Evolutionary conservation across 2,888 invertebrate genomes (phyloP).

Genomic region (Hoplodrina ambigua): DNA sequence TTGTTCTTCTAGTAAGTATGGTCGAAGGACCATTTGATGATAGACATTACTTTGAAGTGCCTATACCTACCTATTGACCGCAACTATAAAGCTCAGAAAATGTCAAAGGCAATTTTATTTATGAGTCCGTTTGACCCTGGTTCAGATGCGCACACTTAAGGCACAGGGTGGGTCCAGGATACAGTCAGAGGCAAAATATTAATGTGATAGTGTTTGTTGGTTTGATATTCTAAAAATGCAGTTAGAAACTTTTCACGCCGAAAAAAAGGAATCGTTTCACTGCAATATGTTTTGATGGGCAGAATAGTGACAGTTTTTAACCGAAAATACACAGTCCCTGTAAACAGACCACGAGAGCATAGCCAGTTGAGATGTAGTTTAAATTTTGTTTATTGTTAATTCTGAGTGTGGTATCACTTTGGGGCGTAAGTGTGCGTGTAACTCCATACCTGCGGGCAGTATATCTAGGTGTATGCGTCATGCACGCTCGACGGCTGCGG

Average conservation of each 20-base stretch:
- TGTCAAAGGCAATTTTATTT: not conserved
- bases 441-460: constrained; percentile 93
- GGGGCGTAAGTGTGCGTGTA: not conserved
- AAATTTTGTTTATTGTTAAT: too few species aligned
- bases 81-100: not conserved
- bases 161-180: not conserved
- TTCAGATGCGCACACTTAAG: not conserved
- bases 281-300: too few species aligned
- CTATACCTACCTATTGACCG: not conserved
- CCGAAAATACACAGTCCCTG: not conserved
- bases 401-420: too few species aligned
- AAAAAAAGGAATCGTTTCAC: too few species aligned
- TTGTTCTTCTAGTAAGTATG: not conserved
- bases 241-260: too few species aligned
- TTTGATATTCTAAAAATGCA: not conserved
- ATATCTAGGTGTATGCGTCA: constrained; percentile 95
- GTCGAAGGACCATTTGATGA: not conserved
- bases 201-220: too few species aligned
- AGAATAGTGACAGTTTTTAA: too few species aligned
- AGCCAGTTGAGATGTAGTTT: too few species aligned
- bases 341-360: too few species aligned
- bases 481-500: constrained; percentile 94
- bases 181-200: constrained; percentile 16
- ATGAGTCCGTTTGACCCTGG: not conserved
- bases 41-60: not conserved